These are phyloP conservation scores for Dolichopus griseipennis DNA, from an alignment of 2,888 invertebrate species.

Conservation along the genomic window DNA sequence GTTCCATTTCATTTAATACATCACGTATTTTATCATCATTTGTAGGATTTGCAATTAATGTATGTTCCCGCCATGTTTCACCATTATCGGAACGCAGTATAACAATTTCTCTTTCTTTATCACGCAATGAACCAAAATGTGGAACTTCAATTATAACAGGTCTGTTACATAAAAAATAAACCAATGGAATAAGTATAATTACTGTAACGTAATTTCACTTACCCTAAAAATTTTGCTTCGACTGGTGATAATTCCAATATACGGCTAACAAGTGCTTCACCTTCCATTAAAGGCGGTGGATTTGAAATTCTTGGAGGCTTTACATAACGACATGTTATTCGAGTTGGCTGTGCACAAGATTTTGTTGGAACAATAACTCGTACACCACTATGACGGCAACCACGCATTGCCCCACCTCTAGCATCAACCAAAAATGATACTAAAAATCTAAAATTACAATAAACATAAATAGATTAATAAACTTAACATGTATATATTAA, in stretches of 20 bases:
- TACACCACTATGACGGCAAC: conserved; percentile 95
- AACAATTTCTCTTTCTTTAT: conserved; percentile 91
- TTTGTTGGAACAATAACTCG: conserved; percentile 93
- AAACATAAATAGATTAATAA: neutral
- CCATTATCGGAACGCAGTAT: conserved; percentile 95
- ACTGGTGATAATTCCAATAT: conserved; percentile 93
- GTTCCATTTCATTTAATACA: conserved; percentile 84
- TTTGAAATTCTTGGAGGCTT: conserved; percentile 56
- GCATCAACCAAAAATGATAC: conserved; percentile 99
- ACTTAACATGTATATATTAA: neutral
- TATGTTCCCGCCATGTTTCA: conserved; percentile 96
- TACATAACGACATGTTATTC: conserved; percentile 91
- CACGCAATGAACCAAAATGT: conserved; percentile 90
- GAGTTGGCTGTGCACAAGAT: conserved; percentile 88
- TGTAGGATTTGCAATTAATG: conserved; percentile 44
- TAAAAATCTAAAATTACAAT: conserved; percentile 63
- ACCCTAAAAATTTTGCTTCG: conserved; percentile 94
- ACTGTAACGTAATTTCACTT: conserved; percentile 31
- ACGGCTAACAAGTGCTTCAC: conserved; percentile 91
- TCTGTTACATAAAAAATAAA: conserved; percentile 42
- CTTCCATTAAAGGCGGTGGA: conserved; percentile 96
- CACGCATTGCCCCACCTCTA: conserved; percentile 97
- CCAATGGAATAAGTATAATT: neutral
- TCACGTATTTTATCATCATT: conserved; percentile 84
- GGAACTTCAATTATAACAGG: conserved; percentile 94